phyloP scores from a whole-genome alignment of 2,113 vertebrate genomes.

The Tachycineta bicolor region DNA sequence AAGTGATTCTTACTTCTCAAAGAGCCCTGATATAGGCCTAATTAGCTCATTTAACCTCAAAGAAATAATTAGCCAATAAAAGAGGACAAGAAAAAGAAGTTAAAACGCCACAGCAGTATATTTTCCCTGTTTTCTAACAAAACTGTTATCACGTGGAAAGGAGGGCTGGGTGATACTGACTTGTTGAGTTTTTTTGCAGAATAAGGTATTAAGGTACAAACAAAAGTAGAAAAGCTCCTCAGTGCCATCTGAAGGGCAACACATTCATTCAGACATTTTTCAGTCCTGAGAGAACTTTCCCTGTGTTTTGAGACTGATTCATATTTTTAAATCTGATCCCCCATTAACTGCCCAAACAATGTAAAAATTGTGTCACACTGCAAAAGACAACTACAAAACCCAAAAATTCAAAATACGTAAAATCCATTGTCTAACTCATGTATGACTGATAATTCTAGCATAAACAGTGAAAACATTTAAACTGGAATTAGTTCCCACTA shows the following conservation, averaged over 20 bases:
- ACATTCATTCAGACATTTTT: not conserved
- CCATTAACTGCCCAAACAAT: not conserved
- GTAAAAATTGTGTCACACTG: not conserved
- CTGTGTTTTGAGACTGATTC: not conserved
- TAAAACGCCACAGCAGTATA: conserved; percentile 4
- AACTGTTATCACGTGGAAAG: not conserved
- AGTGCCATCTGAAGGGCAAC: not conserved
- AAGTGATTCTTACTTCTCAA: conserved; percentile 37
- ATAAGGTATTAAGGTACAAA: not conserved
- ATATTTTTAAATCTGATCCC: not conserved
- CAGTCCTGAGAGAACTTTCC: not conserved
- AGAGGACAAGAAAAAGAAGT: not conserved
- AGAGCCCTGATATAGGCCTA: conserved; percentile 34
- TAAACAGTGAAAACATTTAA: not conserved
- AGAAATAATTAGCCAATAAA: conserved; percentile 46
- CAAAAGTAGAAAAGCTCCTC: not conserved
- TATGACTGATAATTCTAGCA: not conserved
- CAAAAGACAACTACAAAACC: not conserved
- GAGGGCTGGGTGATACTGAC: not conserved
- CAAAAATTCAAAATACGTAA: not conserved
- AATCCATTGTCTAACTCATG: not conserved
- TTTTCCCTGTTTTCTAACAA: not conserved
- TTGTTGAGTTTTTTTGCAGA: not conserved
- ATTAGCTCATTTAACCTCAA: conserved; percentile 63
- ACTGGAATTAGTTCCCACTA: not conserved